phyloP scores from a whole-genome alignment of 64 coral and sea anemone species.

The Porites australiensis region DNA sequence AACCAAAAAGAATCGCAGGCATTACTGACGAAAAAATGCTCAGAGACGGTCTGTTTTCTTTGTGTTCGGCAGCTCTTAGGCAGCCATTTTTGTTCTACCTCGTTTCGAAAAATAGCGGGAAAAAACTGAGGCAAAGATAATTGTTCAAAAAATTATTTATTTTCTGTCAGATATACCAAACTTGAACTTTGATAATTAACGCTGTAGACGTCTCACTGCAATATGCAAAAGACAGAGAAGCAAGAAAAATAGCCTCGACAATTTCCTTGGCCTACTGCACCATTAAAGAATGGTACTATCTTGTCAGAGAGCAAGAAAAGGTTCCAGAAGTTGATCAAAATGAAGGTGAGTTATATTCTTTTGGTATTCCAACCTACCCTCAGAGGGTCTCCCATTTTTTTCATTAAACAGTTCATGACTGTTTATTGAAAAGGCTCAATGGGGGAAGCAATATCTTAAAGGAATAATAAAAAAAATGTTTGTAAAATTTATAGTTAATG shows the following conservation, averaged over 20 bases:
- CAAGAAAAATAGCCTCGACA: not conserved
- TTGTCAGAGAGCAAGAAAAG: not conserved
- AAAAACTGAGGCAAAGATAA: not conserved
- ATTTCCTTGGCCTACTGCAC: not conserved
- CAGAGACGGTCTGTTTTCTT: not conserved
- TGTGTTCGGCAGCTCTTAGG: not conserved
- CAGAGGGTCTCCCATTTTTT: too few species aligned
- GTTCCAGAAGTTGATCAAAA: not conserved
- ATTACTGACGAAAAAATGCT: not conserved
- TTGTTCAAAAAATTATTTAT: not conserved
- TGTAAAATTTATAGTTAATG: too few species aligned
- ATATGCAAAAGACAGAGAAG: not conserved
- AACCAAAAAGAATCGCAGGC: not conserved
- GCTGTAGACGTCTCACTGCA: not conserved
- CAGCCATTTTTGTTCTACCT: not conserved
- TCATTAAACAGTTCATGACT: too few species aligned
- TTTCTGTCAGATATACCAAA: not conserved
- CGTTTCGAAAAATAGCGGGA: not conserved
- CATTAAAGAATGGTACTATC: not conserved
- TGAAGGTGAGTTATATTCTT: not conserved
- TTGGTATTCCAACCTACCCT: too few species aligned
- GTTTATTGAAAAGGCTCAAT: too few species aligned
- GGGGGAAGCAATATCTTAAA: too few species aligned
- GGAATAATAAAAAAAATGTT: too few species aligned
- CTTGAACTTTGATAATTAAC: too few species aligned